A percentile compares a stretch with the other conserved stretches of the same genome.
These are phyloP conservation scores for Macaria liturata DNA, from an alignment of 2,888 invertebrate genomes.

Conservation along the genomic window DNA sequence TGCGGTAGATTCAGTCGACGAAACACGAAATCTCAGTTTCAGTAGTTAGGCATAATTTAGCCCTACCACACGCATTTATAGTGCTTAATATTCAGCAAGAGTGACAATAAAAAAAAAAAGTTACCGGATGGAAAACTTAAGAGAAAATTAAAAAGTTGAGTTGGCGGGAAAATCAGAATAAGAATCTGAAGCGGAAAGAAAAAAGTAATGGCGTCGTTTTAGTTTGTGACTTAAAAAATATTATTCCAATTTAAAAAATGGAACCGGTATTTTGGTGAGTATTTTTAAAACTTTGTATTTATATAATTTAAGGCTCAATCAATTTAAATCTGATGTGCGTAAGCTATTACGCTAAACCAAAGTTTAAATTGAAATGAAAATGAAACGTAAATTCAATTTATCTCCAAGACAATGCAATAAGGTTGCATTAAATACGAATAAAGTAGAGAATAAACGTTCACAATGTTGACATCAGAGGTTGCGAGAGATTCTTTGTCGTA, in stretches of 20 bases:
- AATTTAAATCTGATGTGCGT: too few relatives aligned
- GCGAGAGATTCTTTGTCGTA: too few relatives aligned
- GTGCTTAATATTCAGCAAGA: background rate
- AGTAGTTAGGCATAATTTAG: slow-evolving; percentile 34
- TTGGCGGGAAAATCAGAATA: slow-evolving; percentile 15
- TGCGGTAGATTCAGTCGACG: slow-evolving; percentile 29
- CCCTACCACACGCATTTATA: slow-evolving; percentile 14
- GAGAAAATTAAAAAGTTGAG: slow-evolving; percentile 7
- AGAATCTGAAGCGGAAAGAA: too few relatives aligned
- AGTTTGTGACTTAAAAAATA: slow-evolving; percentile 4
- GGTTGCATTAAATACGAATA: slow-evolving; percentile 12
- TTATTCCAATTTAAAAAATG: too few relatives aligned
- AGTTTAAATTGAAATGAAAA: background rate
- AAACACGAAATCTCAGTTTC: slow-evolving; percentile 62
- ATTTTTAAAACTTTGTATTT: too few relatives aligned
- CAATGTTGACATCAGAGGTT: too few relatives aligned
- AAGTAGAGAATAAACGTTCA: slow-evolving; percentile 2
- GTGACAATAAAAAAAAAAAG: slow-evolving; percentile 19
- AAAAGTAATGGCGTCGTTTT: slow-evolving; percentile 25
- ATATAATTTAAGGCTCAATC: too few relatives aligned
- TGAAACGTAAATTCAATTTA: slow-evolving; percentile 4
- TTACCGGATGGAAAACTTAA: background rate
- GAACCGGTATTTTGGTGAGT: too few relatives aligned
- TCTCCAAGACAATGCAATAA: slow-evolving; percentile 4
- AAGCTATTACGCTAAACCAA: too few relatives aligned